A percentile compares a stretch with the other conserved stretches of the same genome.
Conservation (phyloP, 2,797 vertebrate genomes). For the Chrysocyon brachyurus region DNA sequence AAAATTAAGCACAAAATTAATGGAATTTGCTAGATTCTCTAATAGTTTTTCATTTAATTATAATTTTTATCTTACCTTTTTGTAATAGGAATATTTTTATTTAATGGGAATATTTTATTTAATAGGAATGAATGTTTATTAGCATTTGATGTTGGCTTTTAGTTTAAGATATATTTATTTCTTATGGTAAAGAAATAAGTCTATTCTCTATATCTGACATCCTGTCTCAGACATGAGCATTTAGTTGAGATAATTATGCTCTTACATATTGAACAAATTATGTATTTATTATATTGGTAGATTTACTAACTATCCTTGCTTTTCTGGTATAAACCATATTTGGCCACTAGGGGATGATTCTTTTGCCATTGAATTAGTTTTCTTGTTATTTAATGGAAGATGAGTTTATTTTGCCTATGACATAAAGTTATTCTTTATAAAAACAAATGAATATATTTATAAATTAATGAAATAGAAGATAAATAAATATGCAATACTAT, state of each 20-base stretch:
- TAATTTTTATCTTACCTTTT: slow-evolving; percentile 7
- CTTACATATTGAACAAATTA: neutral
- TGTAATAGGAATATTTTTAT: neutral
- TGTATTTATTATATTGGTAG: neutral
- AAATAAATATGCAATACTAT: neutral
- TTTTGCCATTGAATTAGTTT: slow-evolving; percentile 47
- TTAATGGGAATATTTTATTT: neutral
- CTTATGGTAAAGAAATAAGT: neutral
- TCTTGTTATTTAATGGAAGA: neutral
- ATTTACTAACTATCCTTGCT: neutral
- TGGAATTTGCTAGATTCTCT: neutral
- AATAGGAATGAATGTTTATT: neutral
- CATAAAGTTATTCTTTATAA: neutral
- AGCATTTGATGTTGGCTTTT: slow-evolving; percentile 4
- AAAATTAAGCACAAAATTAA: neutral
- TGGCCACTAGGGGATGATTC: neutral
- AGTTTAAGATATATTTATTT: neutral
- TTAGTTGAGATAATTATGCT: neutral
- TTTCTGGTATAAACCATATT: neutral
- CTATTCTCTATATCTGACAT: neutral
- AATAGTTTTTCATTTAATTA: slow-evolving; percentile 3
- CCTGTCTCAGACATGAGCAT: neutral
- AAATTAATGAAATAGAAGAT: neutral
- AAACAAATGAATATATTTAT: neutral
- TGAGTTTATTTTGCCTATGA: neutral